Conservation (phyloP, 2,888 invertebrate genomes). For the Chloromyia formosa region DNA sequence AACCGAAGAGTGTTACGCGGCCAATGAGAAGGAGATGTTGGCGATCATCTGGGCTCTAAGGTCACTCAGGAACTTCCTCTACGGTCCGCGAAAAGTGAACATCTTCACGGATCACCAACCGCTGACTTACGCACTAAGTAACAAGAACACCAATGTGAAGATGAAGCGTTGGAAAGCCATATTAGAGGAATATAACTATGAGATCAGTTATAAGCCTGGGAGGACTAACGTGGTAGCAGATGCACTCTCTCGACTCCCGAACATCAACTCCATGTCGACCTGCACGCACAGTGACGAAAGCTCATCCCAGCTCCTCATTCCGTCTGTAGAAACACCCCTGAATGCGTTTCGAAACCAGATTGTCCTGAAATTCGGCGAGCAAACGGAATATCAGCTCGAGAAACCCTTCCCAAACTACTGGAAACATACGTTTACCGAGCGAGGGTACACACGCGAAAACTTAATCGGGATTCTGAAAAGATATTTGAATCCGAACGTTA, state of each 20-base stretch:
- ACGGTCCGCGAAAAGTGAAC: constrained; percentile 11
- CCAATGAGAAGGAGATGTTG: constrained; percentile 37
- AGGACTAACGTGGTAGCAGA: constrained; percentile 48
- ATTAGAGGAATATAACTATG: constrained; percentile 43
- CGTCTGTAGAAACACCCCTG: too few species aligned
- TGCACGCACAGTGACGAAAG: too few species aligned
- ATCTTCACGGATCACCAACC: constrained; percentile 33
- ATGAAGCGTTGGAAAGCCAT: constrained; percentile 50
- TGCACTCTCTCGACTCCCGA: too few species aligned
- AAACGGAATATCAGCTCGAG: background rate
- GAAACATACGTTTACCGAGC: constrained; percentile 1
- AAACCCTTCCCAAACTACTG: constrained; percentile 6
- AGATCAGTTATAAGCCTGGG: constrained; percentile 41
- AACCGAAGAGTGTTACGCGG: constrained; percentile 29
- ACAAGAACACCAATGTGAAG: constrained; percentile 49
- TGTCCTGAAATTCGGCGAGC: constrained; percentile 5
- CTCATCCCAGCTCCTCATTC: too few species aligned
- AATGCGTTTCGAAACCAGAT: constrained; percentile 37
- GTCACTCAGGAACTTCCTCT: constrained; percentile 53
- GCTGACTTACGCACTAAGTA: constrained; percentile 43
- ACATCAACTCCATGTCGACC: too few species aligned
- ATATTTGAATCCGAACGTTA: constrained; percentile 20
- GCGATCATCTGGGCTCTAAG: constrained; percentile 49
- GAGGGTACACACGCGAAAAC: background rate
- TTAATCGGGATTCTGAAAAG: constrained; percentile 28